Percentiles rank a stretch among this genome's conserved stretches.
Evolutionary conservation across 2,797 vertebrate genomes (phyloP).

Genomic region (Myioborus miniatus): DNA sequence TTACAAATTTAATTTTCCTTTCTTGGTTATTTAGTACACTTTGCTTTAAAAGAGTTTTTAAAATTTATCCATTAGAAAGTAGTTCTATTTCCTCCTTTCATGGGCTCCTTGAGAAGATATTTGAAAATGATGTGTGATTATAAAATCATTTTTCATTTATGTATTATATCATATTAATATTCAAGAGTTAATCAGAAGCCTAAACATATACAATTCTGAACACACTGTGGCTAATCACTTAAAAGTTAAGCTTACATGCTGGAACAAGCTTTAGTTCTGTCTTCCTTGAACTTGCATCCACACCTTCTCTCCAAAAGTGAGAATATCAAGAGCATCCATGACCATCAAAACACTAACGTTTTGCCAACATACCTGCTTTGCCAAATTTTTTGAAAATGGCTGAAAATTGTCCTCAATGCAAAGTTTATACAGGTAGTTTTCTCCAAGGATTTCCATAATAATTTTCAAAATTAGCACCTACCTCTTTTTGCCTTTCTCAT

Average conservation of each 20-base stretch:
- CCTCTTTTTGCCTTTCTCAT: background rate
- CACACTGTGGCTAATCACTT: background rate
- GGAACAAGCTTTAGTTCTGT: background rate
- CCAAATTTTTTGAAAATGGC: background rate
- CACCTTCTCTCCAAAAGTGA: background rate
- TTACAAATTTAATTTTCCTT: background rate
- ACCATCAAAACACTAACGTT: background rate
- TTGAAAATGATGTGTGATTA: background rate
- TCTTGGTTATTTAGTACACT: background rate
- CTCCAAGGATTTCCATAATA: background rate
- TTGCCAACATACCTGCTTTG: background rate
- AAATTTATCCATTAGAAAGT: background rate
- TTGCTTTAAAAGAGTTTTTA: background rate
- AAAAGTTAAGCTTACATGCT: background rate
- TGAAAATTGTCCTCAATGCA: background rate
- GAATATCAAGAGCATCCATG: background rate
- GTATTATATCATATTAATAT: background rate
- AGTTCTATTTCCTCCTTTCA: background rate
- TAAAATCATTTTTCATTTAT: background rate
- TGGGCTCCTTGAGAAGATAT: background rate
- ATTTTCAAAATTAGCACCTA: background rate
- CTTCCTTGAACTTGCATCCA: background rate
- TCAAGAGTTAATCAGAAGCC: background rate
- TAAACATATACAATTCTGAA: background rate
- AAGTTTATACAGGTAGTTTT: background rate